These are phyloP conservation scores for Scelioninae gen. 1 DNA, from an alignment of 2,888 invertebrate genomes.

Conservation along the genomic window DNA sequence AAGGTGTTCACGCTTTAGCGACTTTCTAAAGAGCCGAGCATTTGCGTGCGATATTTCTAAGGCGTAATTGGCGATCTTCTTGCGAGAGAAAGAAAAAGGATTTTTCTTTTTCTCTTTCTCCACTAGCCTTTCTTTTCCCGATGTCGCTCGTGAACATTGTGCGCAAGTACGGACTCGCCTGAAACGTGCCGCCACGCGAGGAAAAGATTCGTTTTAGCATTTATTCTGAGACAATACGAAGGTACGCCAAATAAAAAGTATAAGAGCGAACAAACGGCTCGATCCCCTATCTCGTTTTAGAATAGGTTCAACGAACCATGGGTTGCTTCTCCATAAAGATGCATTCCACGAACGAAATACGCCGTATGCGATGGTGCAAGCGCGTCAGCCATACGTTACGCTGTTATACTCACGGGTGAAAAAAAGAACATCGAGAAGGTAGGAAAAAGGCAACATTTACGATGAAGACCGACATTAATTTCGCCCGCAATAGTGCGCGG, in stretches of 20 bases:
- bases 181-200: slow-evolving; percentile 65
- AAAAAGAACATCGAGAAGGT: slow-evolving; percentile 24
- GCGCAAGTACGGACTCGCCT: slow-evolving; percentile 43
- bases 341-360: slow-evolving; percentile 70
- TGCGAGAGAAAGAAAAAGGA: slow-evolving; percentile 30
- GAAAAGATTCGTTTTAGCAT: slow-evolving; percentile 69
- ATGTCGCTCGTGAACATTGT: slow-evolving; percentile 54
- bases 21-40: slow-evolving; percentile 47
- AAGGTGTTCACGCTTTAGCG: slow-evolving; percentile 36
- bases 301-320: slow-evolving; percentile 74
- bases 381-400: slow-evolving; percentile 69
- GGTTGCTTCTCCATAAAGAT: slow-evolving; percentile 71
- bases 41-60: slow-evolving; percentile 61
- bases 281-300: slow-evolving; percentile 72
- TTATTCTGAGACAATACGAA: slow-evolving; percentile 70
- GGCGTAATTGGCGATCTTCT: slow-evolving; percentile 57
- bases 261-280: slow-evolving; percentile 70
- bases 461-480: slow-evolving; percentile 63
- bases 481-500: slow-evolving; percentile 46
- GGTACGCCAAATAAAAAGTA: slow-evolving; percentile 69
- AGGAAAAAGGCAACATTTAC: slow-evolving; percentile 49
- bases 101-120: slow-evolving; percentile 44
- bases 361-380: slow-evolving; percentile 66
- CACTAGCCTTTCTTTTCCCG: slow-evolving; percentile 29
- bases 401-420: slow-evolving; percentile 53